Evolutionary conservation across 2,888 invertebrate species (phyloP).

Genomic region (Hemistola chrysoprasaria): DNA sequence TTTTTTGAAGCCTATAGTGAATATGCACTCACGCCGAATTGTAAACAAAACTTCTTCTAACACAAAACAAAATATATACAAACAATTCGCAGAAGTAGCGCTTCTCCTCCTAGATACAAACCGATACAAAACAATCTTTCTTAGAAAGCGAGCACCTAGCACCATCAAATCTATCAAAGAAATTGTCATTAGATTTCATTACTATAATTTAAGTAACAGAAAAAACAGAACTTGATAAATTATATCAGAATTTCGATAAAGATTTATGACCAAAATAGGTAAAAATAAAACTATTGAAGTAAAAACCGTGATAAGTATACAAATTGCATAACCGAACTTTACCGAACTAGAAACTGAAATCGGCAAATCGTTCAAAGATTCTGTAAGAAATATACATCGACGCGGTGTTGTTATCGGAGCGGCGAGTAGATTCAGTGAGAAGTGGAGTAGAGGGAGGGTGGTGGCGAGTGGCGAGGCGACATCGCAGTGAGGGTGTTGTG

Average conservation of each 20-base stretch:
- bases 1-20: conserved; percentile 67
- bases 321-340: conserved; percentile 11
- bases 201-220: conserved; percentile 21
- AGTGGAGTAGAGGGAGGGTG: conserved; percentile 74
- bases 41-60: conserved; percentile 25
- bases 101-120: conserved; percentile 25
- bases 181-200: conserved; percentile 33
- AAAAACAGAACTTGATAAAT: conserved; percentile 9
- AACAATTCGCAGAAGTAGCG: conserved; percentile 25
- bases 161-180: conserved; percentile 21
- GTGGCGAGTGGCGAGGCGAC: conserved; percentile 46
- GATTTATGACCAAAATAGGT: conserved; percentile 12
- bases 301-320: conserved; percentile 9
- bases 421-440: conserved; percentile 78
- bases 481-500: conserved; percentile 76
- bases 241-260: conserved; percentile 5
- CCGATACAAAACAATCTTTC: conserved; percentile 29
- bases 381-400: conserved; percentile 19
- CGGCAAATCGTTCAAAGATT: conserved; percentile 18
- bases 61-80: conserved; percentile 26
- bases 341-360: conserved; percentile 26
- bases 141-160: conserved; percentile 41
- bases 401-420: conserved; percentile 27
- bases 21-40: conserved; percentile 56
- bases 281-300: conserved; percentile 6